phyloP scores from a whole-genome alignment of 2,113 vertebrate genomes.

The Syngnathus typhle region DNA sequence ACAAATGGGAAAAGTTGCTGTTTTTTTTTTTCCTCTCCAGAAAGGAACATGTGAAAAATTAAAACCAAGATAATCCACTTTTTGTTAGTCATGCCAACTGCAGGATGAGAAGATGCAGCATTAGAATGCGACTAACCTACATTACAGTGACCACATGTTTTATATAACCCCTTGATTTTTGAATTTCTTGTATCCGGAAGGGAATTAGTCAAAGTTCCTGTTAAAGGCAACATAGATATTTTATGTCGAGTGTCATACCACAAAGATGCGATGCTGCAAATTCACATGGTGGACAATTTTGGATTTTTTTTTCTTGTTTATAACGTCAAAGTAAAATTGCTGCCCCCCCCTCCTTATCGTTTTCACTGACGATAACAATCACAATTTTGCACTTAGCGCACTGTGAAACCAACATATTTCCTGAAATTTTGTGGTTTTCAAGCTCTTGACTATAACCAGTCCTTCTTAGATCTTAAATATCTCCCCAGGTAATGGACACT shows the following conservation, averaged over 20 bases:
- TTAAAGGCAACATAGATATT: background rate
- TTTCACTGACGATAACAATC: background rate
- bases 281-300: background rate
- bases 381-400: background rate
- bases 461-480: background rate
- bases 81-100: background rate
- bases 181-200: background rate
- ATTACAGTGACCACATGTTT: background rate
- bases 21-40: background rate
- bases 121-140: background rate
- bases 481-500: conserved; percentile 85
- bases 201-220: background rate
- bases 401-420: background rate
- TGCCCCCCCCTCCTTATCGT: background rate
- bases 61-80: background rate
- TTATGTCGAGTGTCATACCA: background rate
- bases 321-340: too few relatives aligned
- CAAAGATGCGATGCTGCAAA: background rate
- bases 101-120: background rate
- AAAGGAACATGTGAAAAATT: background rate
- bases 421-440: background rate
- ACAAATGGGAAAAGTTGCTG: background rate
- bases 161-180: too few relatives aligned
- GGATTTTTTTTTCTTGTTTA: too few relatives aligned
- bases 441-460: background rate